These are phyloP conservation scores for Crotalus viridis DNA, from an alignment of 2,113 vertebrate species.

Conservation along the genomic window DNA sequence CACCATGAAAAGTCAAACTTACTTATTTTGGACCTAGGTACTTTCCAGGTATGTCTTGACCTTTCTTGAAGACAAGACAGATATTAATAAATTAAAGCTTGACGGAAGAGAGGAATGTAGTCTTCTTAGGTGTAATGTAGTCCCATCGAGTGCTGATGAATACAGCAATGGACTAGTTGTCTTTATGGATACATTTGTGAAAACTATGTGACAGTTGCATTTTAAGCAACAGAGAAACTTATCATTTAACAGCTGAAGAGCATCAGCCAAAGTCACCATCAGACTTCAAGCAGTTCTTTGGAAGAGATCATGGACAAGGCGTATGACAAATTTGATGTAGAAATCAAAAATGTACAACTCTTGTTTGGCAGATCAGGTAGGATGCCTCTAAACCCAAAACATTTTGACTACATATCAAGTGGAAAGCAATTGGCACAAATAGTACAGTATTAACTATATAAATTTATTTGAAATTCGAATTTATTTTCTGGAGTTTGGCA, in stretches of 20 bases:
- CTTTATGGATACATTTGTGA: neutral
- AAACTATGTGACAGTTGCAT: too few species aligned
- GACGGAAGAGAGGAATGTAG: neutral
- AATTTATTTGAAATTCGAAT: neutral
- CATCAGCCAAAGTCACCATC: constrained; percentile 72
- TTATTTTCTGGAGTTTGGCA: neutral
- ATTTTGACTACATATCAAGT: neutral
- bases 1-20: constrained; percentile 78
- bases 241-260: constrained; percentile 79
- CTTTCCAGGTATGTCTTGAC: constrained; percentile 78
- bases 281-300: constrained; percentile 78
- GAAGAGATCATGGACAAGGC: constrained; percentile 97
- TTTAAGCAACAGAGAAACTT: neutral
- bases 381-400: neutral
- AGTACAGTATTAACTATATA: too few species aligned
- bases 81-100: neutral
- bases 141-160: neutral
- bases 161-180: neutral
- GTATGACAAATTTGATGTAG: constrained; percentile 88
- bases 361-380: constrained; percentile 91
- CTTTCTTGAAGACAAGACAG: neutral
- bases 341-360: constrained; percentile 88
- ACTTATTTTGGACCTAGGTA: constrained; percentile 93
- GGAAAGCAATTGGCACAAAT: neutral
- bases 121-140: neutral